Base-by-base conservation (phyloP, 2,797 vertebrate species). In the Falco biarmicus region DNA sequence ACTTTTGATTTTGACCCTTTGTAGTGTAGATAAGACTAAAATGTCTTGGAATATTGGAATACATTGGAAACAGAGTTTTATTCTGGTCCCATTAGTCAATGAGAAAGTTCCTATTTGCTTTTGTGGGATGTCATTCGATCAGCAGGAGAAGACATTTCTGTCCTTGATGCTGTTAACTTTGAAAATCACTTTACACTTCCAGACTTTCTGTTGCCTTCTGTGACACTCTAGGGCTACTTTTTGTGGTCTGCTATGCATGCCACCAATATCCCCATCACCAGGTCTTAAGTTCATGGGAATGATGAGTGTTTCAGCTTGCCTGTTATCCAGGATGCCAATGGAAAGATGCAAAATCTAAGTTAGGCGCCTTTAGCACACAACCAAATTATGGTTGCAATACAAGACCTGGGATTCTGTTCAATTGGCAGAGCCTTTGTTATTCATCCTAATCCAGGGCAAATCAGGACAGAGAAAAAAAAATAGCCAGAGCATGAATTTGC, bases 331-430 rank as follows among this genome's bases (percentile, higher is more conserved):
- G 81, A 71, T 83, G 48, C 34, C 75, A 69, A n/a, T 0, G 63
- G 64, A 77, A 91, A 78, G 65, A 69, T 75, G 50, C 16, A 74
- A 59, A 54, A 75, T 78, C 47, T 34, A 74, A 68, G 37, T 69
- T 12, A 60, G 69, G 47, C 65, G 73, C 53, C 34, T 75, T 59
- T 37, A 80, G 47, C 8, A 7, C 64, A 60, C 13, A 2, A 73
- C 15, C 9, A 68, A 75, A 65, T 89, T 57, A 65, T 32, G 41
- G 43, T 22, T 77, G 50, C 43, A 86, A 2, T 54, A 37, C 37
- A 87, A 83, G 45, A 71, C 34, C 48, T 82, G 65, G 70, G 77
- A 76, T 93, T 74, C 88, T 85, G 54, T 87, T 95, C 81, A 87
- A 21, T 18, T 84, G 90, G 43, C 68, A 91, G 53, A n/a, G 28